Base-by-base conservation (phyloP, 2,113 vertebrate species). In the Boleophthalmus pectinirostris region DNA sequence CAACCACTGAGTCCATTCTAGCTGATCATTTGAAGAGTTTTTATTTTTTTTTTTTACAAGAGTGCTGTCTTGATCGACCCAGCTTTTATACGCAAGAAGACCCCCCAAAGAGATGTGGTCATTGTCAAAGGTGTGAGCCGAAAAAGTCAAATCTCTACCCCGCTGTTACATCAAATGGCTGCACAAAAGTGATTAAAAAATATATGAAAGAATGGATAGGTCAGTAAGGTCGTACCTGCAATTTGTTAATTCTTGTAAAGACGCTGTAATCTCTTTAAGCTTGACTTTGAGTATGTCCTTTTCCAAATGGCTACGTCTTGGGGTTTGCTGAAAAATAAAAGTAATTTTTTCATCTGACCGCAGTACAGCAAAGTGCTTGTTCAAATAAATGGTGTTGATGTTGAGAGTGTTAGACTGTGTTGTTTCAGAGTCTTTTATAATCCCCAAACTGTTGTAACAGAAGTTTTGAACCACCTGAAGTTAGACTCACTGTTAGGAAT, bases 161-260 rank as follows among this genome's bases (percentile, higher is more conserved):
- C 65, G 69, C 67, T 68, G 56, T 75, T 63, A 60, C 9, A 63
- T 69, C 1, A 23, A 69, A 24, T 33, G 15, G 56, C 35, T 67
- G 53, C 25, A 29, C 53, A 72, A 43, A 33, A 58, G 29, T 24
- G 45, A 47, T 77, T 73, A 20, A 77, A 82, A 16, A 47, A 47
- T 1, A 47, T 16, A 7, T 20, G 1, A 20, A 1, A 53, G 7
- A 53, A 18, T n/a, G 20, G 51, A 54, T 54, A n/a, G 51, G 8
- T 54, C 20, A 21, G 8, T n/a, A 21, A n/a, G 20, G 8, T 11
- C 21, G 7, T 9, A 54, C 20, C 49, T 18, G 47, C 13, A 7
- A 5, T 1, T 51, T 51, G 16, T 14, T 14, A 16, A 47, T 18
- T 51, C 49, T 51, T 47, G 46, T 3, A 47, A 13, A 3, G 14